Evolutionary conservation across 1,140 invertebrate genomes (phyloP).

Genomic region (Anastrepha ludens): DNA sequence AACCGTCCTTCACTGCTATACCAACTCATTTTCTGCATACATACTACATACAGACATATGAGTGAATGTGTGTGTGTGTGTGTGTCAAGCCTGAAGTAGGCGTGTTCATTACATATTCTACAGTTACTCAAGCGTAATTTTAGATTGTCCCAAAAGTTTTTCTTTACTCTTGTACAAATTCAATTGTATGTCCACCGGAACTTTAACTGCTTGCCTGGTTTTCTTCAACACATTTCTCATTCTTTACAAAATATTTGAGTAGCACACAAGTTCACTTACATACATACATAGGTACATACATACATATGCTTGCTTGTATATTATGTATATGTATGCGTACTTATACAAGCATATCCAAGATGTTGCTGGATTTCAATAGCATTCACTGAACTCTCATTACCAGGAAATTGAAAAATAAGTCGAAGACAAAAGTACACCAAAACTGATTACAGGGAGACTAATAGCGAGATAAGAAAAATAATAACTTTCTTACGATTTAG

Average conservation of each 20-base stretch:
- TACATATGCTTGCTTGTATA: too few relatives aligned
- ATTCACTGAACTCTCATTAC: background rate
- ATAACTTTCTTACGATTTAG: too few relatives aligned
- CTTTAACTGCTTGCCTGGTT: background rate
- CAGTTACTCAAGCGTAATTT: constrained; percentile 32
- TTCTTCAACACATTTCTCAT: background rate
- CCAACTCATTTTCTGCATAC: background rate
- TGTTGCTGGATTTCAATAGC: background rate
- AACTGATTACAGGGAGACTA: too few relatives aligned
- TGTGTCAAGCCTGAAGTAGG: background rate
- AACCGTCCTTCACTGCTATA: background rate
- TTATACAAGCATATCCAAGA: background rate
- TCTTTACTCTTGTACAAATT: constrained; percentile 13
- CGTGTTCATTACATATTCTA: constrained; percentile 28
- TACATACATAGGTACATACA: background rate
- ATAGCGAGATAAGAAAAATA: too few relatives aligned
- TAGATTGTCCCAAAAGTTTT: constrained; percentile 25
- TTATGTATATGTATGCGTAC: background rate
- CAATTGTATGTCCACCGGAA: constrained; percentile 4
- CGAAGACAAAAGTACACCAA: too few relatives aligned
- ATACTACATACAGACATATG: too few relatives aligned
- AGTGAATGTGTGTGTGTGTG: too few relatives aligned
- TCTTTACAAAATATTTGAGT: background rate
- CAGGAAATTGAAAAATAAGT: too few relatives aligned
- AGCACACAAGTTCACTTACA: background rate